Percentiles rank a stretch among this genome's conserved stretches.
phyloP scores from a whole-genome alignment of 2,113 vertebrate species.

The Leptobrachium ailaonicum region DNA sequence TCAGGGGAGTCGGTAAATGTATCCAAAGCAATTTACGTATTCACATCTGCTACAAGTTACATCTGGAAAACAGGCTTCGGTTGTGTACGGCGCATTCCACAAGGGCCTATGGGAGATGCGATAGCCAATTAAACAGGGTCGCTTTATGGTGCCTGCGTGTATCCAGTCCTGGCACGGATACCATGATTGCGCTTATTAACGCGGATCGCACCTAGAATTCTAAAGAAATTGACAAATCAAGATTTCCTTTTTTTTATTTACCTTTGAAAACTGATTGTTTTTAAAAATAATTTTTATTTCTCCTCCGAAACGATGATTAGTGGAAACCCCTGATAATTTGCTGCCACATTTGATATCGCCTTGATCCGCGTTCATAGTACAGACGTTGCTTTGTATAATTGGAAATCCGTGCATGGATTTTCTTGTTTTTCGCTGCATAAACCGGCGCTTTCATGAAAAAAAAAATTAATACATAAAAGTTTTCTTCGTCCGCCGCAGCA shows the following conservation, averaged over 20 bases:
- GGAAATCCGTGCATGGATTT: conserved; percentile 28
- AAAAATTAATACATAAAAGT: neutral
- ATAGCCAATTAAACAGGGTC: conserved; percentile 32
- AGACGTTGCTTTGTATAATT: conserved; percentile 44
- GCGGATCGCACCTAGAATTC: conserved; percentile 28
- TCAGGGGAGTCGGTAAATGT: conserved; percentile 45
- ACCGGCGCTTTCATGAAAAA: neutral
- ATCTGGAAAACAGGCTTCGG: conserved; percentile 46
- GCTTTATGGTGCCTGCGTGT: neutral
- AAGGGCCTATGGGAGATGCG: conserved; percentile 42
- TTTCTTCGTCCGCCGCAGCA: conserved; percentile 20
- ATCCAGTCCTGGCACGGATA: neutral
- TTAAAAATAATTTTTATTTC: neutral
- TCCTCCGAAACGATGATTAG: conserved; percentile 7
- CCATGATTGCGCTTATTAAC: neutral
- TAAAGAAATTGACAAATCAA: neutral
- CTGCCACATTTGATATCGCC: conserved; percentile 38
- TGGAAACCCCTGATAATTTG: conserved; percentile 42
- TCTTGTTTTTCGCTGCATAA: conserved; percentile 33
- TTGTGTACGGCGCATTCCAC: conserved; percentile 37
- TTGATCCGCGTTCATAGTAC: conserved; percentile 35
- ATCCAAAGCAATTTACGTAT: conserved; percentile 40
- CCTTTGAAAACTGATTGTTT: neutral
- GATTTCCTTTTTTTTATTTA: neutral
- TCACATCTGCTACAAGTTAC: conserved; percentile 45